phyloP scores from a whole-genome alignment of 2,113 vertebrate genomes.

The Lepisosteus osseus region DNA sequence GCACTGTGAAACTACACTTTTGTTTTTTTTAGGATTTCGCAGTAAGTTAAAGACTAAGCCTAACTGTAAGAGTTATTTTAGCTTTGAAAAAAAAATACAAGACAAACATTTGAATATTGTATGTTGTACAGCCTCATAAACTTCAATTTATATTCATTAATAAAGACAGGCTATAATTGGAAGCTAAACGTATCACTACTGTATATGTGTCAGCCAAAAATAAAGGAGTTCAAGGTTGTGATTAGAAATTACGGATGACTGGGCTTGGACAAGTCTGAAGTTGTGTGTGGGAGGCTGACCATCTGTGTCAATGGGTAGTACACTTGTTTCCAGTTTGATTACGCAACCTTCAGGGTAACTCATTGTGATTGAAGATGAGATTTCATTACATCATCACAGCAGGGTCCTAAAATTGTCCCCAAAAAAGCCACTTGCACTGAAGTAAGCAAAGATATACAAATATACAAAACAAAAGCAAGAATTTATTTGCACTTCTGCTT shows the following conservation, averaged over 20 bases:
- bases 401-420: background rate
- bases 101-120: no score
- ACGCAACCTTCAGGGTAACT: slow-evolving; percentile 26
- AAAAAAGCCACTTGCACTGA: no score
- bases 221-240: slow-evolving; percentile 18
- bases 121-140: background rate
- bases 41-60: no score
- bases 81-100: no score
- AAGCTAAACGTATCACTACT: background rate
- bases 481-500: no score
- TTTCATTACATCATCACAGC: slow-evolving; percentile 1
- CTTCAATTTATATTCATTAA: no score
- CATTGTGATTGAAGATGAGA: background rate
- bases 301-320: slow-evolving; percentile 39
- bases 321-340: slow-evolving; percentile 43
- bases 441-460: no score
- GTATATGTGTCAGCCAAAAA: slow-evolving; percentile 10
- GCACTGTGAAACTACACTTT: no score
- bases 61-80: no score
- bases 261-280: slow-evolving; percentile 20
- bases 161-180: background rate
- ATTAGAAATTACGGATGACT: slow-evolving; percentile 16
- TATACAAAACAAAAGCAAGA: no score
- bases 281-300: slow-evolving; percentile 35
- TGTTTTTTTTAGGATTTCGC: no score